Conservation (phyloP, 2,113 vertebrate species). For the Eclectus roratus region DNA sequence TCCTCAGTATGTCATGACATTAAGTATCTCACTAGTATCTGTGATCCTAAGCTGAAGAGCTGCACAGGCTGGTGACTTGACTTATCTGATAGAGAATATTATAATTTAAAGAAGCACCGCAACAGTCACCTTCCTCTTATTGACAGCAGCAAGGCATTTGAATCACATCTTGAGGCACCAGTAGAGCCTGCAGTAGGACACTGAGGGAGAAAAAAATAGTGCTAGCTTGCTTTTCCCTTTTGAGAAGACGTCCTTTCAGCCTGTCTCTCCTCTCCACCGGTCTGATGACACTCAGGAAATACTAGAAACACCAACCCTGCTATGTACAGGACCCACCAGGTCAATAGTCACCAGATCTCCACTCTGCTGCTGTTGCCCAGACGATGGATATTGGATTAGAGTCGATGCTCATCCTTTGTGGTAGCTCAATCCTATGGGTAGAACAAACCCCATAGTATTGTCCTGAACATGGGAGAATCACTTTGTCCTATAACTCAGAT, state of each 20-base stretch:
- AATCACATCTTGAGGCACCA: not conserved
- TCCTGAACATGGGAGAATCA: not conserved
- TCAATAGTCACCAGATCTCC: not conserved
- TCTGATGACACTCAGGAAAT: not conserved
- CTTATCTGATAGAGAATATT: not conserved
- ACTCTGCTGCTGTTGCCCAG: not conserved
- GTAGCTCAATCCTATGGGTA: not conserved
- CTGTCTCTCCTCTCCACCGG: too few relatives aligned
- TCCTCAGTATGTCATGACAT: not conserved
- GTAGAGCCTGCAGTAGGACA: not conserved
- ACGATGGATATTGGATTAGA: rapidly evolving
- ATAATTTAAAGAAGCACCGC: not conserved
- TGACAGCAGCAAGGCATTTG: rapidly evolving
- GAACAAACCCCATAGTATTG: not conserved
- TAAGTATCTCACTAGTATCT: not conserved
- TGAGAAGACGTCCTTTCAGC: not conserved
- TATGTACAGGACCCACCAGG: not conserved
- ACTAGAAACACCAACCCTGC: rapidly evolving
- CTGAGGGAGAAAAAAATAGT: not conserved
- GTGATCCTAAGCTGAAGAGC: not conserved
- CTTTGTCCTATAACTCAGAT: not conserved
- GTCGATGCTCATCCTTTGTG: not conserved
- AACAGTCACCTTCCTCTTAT: not conserved
- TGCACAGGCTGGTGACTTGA: not conserved
- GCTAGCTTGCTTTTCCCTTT: not conserved